A percentile compares a stretch with the other conserved stretches of the same genome.
phyloP scores from a whole-genome alignment of 2,888 invertebrate species.

The Eugnorisma glareosa region DNA sequence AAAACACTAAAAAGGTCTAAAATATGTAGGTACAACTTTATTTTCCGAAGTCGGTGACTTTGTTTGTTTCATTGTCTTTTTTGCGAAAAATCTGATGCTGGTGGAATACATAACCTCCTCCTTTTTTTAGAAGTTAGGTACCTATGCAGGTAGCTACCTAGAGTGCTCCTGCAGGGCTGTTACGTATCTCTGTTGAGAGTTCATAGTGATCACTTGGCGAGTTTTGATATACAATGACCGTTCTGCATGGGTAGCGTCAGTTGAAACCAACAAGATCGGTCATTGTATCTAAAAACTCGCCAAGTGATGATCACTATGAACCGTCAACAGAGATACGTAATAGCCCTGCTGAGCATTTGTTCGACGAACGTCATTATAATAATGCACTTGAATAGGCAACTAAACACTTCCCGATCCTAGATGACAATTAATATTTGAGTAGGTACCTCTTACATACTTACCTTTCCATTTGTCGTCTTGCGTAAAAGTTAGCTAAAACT shows the following conservation, averaged over 20 bases:
- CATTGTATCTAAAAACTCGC: no score
- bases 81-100: not conserved
- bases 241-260: no score
- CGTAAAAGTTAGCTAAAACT: conserved; percentile 11
- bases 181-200: no score
- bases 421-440: conserved; percentile 4
- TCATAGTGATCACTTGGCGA: no score
- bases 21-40: no score
- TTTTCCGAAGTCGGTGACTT: no score
- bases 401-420: not conserved
- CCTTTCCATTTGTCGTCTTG: conserved; percentile 12
- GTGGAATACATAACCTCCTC: no score
- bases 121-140: not conserved
- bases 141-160: not conserved
- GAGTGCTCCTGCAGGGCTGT: not conserved
- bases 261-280: no score
- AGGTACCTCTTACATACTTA: not conserved
- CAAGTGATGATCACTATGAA: no score
- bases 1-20: no score
- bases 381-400: not conserved
- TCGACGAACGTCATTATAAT: not conserved
- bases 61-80: not conserved
- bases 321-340: no score
- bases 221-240: no score
- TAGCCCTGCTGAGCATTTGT: conserved; percentile 5